Evolutionary conservation across 2,888 invertebrate species (phyloP).

Genomic region (Argyresthia albistria): DNA sequence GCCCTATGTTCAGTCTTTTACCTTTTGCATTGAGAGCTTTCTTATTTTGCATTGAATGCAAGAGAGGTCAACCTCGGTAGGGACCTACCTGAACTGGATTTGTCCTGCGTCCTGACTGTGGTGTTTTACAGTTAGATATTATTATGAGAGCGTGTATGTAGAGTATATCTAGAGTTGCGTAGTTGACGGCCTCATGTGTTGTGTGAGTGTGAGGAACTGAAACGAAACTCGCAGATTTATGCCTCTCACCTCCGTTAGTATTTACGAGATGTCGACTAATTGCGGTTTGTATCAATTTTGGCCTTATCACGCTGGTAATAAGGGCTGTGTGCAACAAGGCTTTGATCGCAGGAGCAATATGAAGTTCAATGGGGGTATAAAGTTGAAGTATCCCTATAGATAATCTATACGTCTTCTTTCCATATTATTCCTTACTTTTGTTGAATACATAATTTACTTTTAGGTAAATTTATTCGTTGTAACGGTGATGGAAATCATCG

Average conservation of each 20-base stretch:
- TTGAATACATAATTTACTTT: too few species aligned
- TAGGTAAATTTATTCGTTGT: too few species aligned
- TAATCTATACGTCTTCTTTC: too few species aligned
- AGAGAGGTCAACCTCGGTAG: too few species aligned
- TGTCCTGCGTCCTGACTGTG: background rate
- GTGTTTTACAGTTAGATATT: background rate
- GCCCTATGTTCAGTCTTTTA: too few species aligned
- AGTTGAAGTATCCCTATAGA: background rate
- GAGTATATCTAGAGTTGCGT: background rate
- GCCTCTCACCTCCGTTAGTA: conserved; percentile 28
- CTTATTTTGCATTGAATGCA: background rate
- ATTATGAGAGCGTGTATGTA: too few species aligned
- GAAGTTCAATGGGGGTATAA: background rate
- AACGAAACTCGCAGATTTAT: conserved; percentile 31
- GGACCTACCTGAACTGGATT: background rate
- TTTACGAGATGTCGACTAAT: conserved; percentile 29
- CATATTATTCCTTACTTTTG: too few species aligned
- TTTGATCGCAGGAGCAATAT: background rate
- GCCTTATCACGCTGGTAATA: conserved; percentile 1
- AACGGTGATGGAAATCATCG: too few species aligned
- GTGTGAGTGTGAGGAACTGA: conserved; percentile 6
- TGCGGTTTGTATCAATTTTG: conserved; percentile 1
- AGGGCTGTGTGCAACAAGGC: background rate
- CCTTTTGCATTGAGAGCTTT: background rate
- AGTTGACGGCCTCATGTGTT: background rate